Evolutionary conservation across 2,888 invertebrate genomes (phyloP), one percentile per base, ranked within the genome.

Genomic region (Acronicta leporina): DNA sequence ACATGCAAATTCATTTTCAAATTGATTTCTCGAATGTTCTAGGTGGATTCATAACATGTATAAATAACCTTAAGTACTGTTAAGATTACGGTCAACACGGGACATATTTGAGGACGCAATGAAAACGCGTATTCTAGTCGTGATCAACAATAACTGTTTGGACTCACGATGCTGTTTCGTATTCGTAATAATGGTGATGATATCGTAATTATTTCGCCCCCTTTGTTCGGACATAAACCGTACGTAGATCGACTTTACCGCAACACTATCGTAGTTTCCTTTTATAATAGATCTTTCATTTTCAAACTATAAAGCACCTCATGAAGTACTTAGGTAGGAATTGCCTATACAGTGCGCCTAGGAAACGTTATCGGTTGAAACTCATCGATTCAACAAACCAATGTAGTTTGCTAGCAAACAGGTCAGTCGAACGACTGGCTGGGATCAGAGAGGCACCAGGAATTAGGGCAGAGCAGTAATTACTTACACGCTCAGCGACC

Each of bases 401-500:
- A 73, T 73, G 66, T 70, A 75, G 54, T 67, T 65, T 79, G 80
- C 60, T 64, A 68, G 78, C 80, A 87, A 87, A 77, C 84, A 81
- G 85, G 85, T 86, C 87, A 87, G 79, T 65, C 69, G 76, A 70
- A 58, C 71, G 68, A 73, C 68, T 73, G 76, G 79, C 70, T 67
- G 73, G 80, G 84, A 84, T 77, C 81, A 79, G 66, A 79, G 80
- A 77, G 73, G 77, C 76, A 80, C 77, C 80, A 82, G 86, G 86
- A 91, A 91, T 88, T 90, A 81, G 91, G 89, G 86, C 90, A 87
- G 83, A 85, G 84, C 83, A 82, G 87, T 87, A 90, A 90, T 91
- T 89, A 90, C 87, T 89, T 86, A 87, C 86, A 88, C 85, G 83
- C 83, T 81, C 81, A 68, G 68, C 75, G 78, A 73, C 65, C 73